Base-by-base conservation (phyloP, 2,797 vertebrate species). In the Alcedo atthis region DNA sequence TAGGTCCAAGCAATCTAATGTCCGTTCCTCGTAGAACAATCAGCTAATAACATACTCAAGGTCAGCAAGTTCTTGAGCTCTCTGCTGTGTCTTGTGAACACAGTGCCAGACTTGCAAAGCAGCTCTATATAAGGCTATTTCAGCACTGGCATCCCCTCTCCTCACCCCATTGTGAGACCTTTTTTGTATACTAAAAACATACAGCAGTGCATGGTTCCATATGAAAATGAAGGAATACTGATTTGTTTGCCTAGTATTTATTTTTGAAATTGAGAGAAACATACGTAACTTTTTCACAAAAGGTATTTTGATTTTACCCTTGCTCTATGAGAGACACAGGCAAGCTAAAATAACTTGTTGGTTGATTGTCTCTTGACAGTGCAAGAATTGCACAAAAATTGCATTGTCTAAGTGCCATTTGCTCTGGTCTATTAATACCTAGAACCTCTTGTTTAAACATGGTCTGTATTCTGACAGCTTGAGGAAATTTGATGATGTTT, bases 401-500 rank as follows among this genome's bases (percentile, higher is more conserved):
- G 68, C 12, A 21, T 80, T 71, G 33, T 81, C 55, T 91, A 62
- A 78, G n/a, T 62, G 51, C 32, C 42, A 51, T 90, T 89, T 85
- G 30, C 43, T 74, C 64, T 16, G 6, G 15, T 43, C 57, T 76
- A 76, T 67, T 81, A 84, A 81, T 90, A 83, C 26, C 21, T 87
- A 32, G 70, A 93, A 92, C 81, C 87, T 92, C 37, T 57, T 49
- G 2, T 81, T 87, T 92, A 74, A 94, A 86, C 66, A 46, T 26
- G 54, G 22, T 32, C 81, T 95, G 46, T 93, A 75, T 92, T 96
- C 82, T 74, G 46, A 78, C 63, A 87, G 43, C 61, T 78, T 69
- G 77, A 85, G 76, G 68, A 93, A 94, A 94, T 95, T 84, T 94
- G 92, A 91, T 95, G 88, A 93, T 35, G 22, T 77, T 83, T 92